Evolutionary conservation across 2,888 invertebrate genomes (phyloP).

Genomic region (Euspilapteryx auroguttella): DNA sequence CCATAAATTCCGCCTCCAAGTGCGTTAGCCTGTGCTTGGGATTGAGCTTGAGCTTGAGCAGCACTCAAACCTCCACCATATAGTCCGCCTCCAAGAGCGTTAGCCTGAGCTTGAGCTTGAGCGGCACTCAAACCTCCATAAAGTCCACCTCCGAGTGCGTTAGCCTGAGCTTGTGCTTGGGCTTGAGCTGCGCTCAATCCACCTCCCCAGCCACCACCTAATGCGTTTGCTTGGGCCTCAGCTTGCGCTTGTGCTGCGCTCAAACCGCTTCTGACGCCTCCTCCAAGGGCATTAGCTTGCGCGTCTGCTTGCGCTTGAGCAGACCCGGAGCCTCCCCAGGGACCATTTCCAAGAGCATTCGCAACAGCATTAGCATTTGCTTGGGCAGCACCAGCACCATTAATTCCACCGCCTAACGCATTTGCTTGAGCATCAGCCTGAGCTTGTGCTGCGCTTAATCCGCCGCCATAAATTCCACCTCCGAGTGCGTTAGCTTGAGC

Average conservation of each 20-base stretch:
- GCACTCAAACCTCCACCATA: too few relatives aligned
- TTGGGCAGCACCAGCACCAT: too few relatives aligned
- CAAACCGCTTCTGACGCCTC: too few relatives aligned
- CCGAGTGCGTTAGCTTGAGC: background rate
- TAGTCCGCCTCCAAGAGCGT: too few relatives aligned
- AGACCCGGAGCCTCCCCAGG: background rate
- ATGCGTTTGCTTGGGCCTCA: slow-evolving; percentile 1
- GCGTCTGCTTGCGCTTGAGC: background rate
- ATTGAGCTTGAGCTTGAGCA: too few relatives aligned
- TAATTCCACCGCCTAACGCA: slow-evolving; percentile 2
- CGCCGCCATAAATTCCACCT: background rate
- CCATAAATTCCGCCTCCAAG: too few relatives aligned
- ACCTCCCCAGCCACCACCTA: background rate
- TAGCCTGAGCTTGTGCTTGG: too few relatives aligned
- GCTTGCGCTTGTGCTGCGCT: too few relatives aligned
- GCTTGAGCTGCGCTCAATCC: background rate
- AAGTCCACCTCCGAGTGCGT: too few relatives aligned
- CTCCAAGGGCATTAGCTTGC: slow-evolving; percentile 2
- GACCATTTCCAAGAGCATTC: background rate
- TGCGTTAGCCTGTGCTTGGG: too few relatives aligned
- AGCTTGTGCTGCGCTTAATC: background rate
- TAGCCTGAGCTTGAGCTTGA: too few relatives aligned
- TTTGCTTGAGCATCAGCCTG: slow-evolving; percentile 2
- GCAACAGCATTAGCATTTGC: slow-evolving; percentile 1
- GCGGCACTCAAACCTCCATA: too few relatives aligned